These are phyloP conservation scores for Acropternis orthonyx DNA, from an alignment of 2,797 vertebrate genomes.

Conservation along the genomic window DNA sequence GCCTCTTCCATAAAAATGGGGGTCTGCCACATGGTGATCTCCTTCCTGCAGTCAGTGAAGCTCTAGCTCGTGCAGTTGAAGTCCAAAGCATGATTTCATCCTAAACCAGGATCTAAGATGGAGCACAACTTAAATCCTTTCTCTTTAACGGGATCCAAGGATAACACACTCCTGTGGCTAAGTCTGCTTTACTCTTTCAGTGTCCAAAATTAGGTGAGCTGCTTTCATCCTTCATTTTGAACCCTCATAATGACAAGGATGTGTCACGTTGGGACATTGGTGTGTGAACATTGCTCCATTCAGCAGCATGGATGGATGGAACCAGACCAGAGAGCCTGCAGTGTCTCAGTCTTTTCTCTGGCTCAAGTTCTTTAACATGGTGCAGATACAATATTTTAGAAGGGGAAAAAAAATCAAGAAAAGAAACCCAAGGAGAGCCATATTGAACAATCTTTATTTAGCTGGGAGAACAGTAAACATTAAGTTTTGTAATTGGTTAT, in stretches of 20 bases:
- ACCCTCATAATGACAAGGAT: neutral
- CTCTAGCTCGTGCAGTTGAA: neutral
- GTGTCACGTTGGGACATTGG: fast-evolving
- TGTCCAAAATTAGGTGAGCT: neutral
- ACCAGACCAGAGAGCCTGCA: neutral
- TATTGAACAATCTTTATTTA: conserved; percentile 52
- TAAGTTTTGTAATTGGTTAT: conserved; percentile 28
- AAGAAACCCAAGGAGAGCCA: neutral
- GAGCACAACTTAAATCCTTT: neutral
- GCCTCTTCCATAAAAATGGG: neutral
- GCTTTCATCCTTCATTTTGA: neutral
- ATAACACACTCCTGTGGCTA: neutral
- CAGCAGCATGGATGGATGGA: neutral
- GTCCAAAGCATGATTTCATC: neutral
- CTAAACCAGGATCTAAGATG: neutral
- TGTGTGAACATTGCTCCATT: neutral
- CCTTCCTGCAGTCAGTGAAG: neutral
- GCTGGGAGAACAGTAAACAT: conserved; percentile 26
- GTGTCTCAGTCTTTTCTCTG: neutral
- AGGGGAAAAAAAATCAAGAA: neutral
- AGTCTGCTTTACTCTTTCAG: neutral
- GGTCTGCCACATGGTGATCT: neutral
- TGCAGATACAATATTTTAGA: neutral
- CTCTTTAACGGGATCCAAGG: neutral
- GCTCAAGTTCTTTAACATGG: neutral